A percentile compares a stretch with the other conserved stretches of the same genome.
phyloP scores from a whole-genome alignment of 2,888 invertebrate species.

The Ecliptopera silaceata region DNA sequence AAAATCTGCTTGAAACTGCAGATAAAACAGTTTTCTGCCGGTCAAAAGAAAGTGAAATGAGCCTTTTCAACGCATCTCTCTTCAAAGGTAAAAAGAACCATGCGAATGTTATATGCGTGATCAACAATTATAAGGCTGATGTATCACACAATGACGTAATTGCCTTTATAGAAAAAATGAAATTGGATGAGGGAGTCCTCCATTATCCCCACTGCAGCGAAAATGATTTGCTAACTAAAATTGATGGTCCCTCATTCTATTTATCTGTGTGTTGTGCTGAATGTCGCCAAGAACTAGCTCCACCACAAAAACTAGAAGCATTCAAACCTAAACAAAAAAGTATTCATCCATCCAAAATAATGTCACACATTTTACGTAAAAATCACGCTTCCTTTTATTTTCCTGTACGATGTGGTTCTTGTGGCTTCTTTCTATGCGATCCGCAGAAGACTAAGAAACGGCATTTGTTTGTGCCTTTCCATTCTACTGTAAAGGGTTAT shows the following conservation, averaged over 20 bases:
- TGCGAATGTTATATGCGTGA: constrained; percentile 7
- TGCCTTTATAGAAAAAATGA: constrained; percentile 10
- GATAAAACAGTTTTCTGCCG: constrained; percentile 5
- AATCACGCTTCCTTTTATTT: constrained; percentile 14
- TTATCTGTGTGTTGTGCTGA: constrained; percentile 16
- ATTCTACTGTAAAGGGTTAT: constrained; percentile 14
- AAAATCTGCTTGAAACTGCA: background rate
- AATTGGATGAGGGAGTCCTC: constrained; percentile 14
- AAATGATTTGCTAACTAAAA: constrained; percentile 13
- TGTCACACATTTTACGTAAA: constrained; percentile 12
- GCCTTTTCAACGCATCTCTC: background rate
- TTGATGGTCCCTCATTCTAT: constrained; percentile 19
- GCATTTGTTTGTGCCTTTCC: constrained; percentile 19
- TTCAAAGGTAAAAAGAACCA: constrained; percentile 12
- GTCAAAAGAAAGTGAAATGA: background rate
- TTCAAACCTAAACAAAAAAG: constrained; percentile 12
- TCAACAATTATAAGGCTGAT: constrained; percentile 18
- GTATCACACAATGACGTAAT: constrained; percentile 18
- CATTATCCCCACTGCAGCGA: constrained; percentile 22
- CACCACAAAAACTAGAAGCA: constrained; percentile 21
- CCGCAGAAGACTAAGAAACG: constrained; percentile 9
- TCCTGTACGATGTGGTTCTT: constrained; percentile 22
- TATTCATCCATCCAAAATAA: constrained; percentile 4
- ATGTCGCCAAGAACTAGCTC: constrained; percentile 21
- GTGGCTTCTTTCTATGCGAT: constrained; percentile 18